Conservation (phyloP, 2,888 invertebrate species). For the Parnassius mnemosyne region DNA sequence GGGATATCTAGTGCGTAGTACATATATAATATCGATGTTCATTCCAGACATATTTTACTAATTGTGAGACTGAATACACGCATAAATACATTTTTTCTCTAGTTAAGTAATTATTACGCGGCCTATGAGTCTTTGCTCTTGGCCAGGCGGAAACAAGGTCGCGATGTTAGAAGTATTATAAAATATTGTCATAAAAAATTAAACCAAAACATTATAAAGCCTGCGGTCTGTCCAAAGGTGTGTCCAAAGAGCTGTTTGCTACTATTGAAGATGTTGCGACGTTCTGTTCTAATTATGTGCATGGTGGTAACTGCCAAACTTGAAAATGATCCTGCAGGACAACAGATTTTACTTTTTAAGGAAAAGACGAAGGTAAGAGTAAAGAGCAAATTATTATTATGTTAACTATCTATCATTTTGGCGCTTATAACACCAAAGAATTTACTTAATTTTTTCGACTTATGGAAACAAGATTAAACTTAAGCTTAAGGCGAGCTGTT, state of each 20-base stretch:
- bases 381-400: not conserved
- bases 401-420: no score
- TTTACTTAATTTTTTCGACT: no score
- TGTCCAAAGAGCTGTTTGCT: conserved; percentile 10
- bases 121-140: conserved; percentile 16
- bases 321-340: no score
- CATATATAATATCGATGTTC: no score
- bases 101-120: conserved; percentile 27
- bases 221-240: conserved; percentile 10
- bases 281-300: conserved; percentile 28
- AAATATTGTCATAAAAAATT: no score
- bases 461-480: no score
- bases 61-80: conserved; percentile 27
- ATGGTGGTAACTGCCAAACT: no score
- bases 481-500: no score
- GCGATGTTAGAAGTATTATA: no score
- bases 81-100: conserved; percentile 29
- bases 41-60: conserved; percentile 3
- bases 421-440: no score
- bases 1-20: no score
- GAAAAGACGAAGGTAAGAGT: conserved; percentile 46
- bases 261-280: conserved; percentile 26
- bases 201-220: conserved; percentile 30
- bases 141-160: conserved; percentile 7
- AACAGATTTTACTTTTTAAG: no score